Conservation (phyloP, 2,113 vertebrate genomes). For the Xyrauchen texanus region DNA sequence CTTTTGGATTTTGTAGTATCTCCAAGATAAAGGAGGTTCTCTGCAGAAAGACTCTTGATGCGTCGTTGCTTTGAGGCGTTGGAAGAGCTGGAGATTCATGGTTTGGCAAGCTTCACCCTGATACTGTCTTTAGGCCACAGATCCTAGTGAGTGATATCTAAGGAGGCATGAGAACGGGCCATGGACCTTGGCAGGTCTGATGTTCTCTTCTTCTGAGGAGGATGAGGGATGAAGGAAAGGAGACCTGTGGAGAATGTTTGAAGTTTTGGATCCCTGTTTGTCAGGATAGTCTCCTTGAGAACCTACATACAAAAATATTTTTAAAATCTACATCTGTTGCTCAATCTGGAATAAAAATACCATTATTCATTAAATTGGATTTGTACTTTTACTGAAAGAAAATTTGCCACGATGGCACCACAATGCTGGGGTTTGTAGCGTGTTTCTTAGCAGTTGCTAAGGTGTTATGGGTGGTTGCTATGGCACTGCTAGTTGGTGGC, state of each 20-base stretch:
- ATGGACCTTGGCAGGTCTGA: conserved; percentile 51
- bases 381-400: too few relatives aligned
- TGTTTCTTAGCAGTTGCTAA: too few relatives aligned
- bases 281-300: conserved; percentile 64
- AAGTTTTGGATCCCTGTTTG: conserved; percentile 60
- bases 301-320: conserved; percentile 63
- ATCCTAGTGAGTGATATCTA: conserved; percentile 58
- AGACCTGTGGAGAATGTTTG: conserved; percentile 62
- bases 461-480: too few relatives aligned
- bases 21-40: conserved; percentile 68
- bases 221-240: conserved; percentile 67
- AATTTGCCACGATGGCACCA: too few relatives aligned
- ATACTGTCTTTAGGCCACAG: conserved; percentile 59
- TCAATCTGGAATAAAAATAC: too few relatives aligned
- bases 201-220: conserved; percentile 70
- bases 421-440: too few relatives aligned
- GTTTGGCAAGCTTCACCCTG: conserved; percentile 55
- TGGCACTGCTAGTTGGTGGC: too few relatives aligned
- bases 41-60: conserved; percentile 58
- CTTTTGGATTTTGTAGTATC: conserved; percentile 67
- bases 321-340: conserved; percentile 56
- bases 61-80: conserved; percentile 57
- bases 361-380: too few relatives aligned
- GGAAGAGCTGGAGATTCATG: conserved; percentile 52
- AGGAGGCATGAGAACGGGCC: conserved; percentile 49